A percentile compares a stretch with the other conserved stretches of the same genome.
Conservation (phyloP, 2,888 invertebrate genomes). For the Mystacides longicornis region DNA sequence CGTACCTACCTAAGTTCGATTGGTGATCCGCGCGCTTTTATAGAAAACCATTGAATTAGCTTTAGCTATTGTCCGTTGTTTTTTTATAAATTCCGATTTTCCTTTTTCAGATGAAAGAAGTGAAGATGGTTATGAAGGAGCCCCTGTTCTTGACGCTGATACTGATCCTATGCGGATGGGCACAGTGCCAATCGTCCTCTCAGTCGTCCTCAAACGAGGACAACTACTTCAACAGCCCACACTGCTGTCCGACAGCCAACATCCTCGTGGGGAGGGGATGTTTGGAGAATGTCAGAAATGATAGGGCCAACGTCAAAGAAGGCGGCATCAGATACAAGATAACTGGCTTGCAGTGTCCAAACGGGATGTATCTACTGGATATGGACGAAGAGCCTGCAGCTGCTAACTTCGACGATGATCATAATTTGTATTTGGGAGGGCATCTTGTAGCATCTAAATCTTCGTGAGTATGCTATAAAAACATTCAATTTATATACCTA, state of each 20-base stretch:
- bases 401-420: conserved; percentile 13
- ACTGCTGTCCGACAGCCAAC: conserved; percentile 36
- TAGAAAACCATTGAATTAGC: too few relatives aligned
- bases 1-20: too few relatives aligned
- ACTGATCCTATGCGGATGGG: neutral
- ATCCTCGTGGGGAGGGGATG: conserved; percentile 30
- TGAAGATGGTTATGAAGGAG: neutral
- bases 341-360: conserved; percentile 25
- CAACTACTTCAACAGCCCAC: neutral
- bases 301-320: neutral
- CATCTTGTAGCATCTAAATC: neutral
- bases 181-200: too few relatives aligned
- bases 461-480: conserved; percentile 18
- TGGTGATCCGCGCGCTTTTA: too few relatives aligned
- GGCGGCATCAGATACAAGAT: conserved; percentile 27
- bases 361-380: conserved; percentile 29
- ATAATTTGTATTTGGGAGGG: conserved; percentile 4
- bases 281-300: conserved; percentile 26
- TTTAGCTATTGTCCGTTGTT: too few relatives aligned
- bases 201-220: too few relatives aligned
- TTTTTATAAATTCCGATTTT: too few relatives aligned
- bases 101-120: neutral
- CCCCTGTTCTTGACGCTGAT: neutral
- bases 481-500: too few relatives aligned
- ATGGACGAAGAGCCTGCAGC: conserved; percentile 24